Base-by-base conservation (phyloP, 2,888 invertebrate genomes). In the Eutolmus rufibarbis region DNA sequence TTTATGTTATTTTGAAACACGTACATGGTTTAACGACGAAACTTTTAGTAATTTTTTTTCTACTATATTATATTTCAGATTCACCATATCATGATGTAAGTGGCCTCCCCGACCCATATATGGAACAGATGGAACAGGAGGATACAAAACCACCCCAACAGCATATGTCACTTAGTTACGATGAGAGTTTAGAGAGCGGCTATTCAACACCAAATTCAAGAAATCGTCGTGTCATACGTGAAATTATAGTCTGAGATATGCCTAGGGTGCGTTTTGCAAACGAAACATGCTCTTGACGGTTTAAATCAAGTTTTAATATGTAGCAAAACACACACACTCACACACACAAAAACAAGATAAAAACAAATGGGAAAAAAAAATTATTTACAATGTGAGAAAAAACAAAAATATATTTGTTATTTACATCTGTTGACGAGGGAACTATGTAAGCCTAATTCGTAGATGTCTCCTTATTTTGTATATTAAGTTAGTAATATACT, bases 181-280 rank as follows among this genome's bases (percentile, higher is more conserved):
- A 98, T 93, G 98, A 98, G 94, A 97, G 97, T 90, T 94, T 97
- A 86, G 98, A 98, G 93, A 97, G 97, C 89, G 98, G 98, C 86
- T 98, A 98, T 93, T 98, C 98, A 89, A 98, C 98, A 90, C 98
- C 98, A 89, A 98, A 98, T 94, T 97, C 97, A 91, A 95, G 98
- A 92, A 97, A 97, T 91, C 95, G 98, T 90, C 95, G 98, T 92
- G 97, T 98, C 93, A 98, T 98, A 91, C 95, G 98, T 90, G 98
- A 98, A 94, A 98, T 98, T 93, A 98, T 98, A 93, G 98, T 98
- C 91, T 93, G 92, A 92, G 89, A 89, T 89, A 87, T 88, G 88
- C 89, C 90, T 88, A 89, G 90, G 90, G 90, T 90, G 89, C 90
- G 89, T 89, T 89, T 90, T 88, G 89, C 89, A 86, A 89, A 89